Base-by-base conservation (phyloP, 2,113 vertebrate species). In the Channa argus region DNA sequence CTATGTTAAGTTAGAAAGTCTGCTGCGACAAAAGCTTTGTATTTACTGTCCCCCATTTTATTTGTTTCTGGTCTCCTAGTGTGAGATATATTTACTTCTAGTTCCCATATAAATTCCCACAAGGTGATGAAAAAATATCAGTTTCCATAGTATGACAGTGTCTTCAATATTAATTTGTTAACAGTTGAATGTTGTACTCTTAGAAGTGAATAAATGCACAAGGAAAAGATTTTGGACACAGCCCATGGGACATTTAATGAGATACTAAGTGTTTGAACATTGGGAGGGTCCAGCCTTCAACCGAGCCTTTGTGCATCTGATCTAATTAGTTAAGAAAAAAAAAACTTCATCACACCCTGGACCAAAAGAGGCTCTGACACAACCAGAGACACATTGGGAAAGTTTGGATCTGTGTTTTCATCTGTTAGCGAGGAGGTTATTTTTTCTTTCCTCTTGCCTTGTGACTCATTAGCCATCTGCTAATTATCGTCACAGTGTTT, bases 401-500 rank as follows among this genome's bases (percentile, higher is more conserved):
- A 11, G 15, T 36, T 49, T 41, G n/a, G 15, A 14, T 82, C 60
- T n/a, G 13, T 8, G 53, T 39, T 56, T 41, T 61, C 36, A 47
- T 72, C 73, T 41, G 15, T 68, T 52, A 10, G 43, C 3, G 41
- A 6, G 47, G 15, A 39, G 73, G 15, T 56, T 86, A 78, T 64
- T 80, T 77, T 58, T 39, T 12, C 24, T 71, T 50, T 4, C 56
- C 33, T 63, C 51, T 66, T 3, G 63, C 53, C 60, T 65, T 8
- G 61, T 79, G 81, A 60, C 66, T 80, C 84, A 83, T 79, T 65
- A 76, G 63, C 60, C 82, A 78, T 90, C 86, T 86, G 83, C 69
- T 92, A 85, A 90, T 92, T 90, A 87, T 84, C 67, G 24, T 74
- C 82, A 74, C 79, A 74, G 65, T 69, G 47, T 72, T 74, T 80